Base-by-base conservation (phyloP, 2,113 vertebrate species). In the Myrmecophaga tridactyla region DNA sequence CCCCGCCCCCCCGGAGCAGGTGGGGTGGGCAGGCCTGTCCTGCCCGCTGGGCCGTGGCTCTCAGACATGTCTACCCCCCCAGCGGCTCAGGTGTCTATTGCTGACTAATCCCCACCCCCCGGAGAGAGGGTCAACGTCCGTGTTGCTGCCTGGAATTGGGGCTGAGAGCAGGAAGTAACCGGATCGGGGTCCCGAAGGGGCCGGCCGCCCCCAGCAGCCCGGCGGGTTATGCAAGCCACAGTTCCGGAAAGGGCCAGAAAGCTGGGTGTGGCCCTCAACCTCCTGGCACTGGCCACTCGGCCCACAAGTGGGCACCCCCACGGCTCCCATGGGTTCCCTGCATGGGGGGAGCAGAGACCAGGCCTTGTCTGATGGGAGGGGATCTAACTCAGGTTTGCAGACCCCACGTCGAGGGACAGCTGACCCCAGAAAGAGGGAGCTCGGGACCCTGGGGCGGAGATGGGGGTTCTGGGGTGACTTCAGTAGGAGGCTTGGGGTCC, bases 401-500 rank as follows among this genome's bases (percentile, higher is more conserved):
- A 0, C 25, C n/a, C 13, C 1, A 5, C 6, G 48, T 51, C 10
- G 9, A 11, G 18, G 17, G 12, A 0, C 1, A 1, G 56, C 48
- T 15, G 14, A 36, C 3, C 69, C 20, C 20, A 0, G 3, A 48
- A 21, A 4, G 17, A n/a, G n/a, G 34, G 14, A n/a, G 31, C n/a
- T n/a, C n/a, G 4, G 41, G 53, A 23, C 0, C n/a, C n/a, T n/a
- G n/a, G 6, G 23, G 13, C 7, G 15, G 13, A 10, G 69, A 27
- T 2, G 4, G 1, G 39, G 29, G 14, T 10, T 12, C 36, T 4
- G 11, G 41, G 76, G 18, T 36, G 82, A 1, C 29, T 3, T 0
- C 1, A 21, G 31, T 1, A 7, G 36, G 39, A 20, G 7, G 39
- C 21, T 15, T 0, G 1, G 5, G 27, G 10, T 12, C 7, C 0